Evolutionary conservation across 2,888 invertebrate species (phyloP), one percentile per base, ranked within the genome.

Genomic region (Baccha elongata): DNA sequence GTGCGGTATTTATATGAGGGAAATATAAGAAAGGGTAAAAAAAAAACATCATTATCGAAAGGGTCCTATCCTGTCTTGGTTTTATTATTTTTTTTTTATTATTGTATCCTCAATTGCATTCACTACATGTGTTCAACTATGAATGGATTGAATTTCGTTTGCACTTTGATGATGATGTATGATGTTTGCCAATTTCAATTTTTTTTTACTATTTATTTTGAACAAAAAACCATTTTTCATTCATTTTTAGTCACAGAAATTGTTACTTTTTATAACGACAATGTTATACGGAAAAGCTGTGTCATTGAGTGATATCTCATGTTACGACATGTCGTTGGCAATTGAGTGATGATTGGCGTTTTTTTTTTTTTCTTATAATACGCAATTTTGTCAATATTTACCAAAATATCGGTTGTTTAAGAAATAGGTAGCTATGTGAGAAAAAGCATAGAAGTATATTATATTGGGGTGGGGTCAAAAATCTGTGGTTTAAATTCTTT

Each of bases 151-250:
- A 71, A 81, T 79, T 73, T 52, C 60, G 29, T 69, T 11, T 32
- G 7, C 23, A 44, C 13, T 11, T 1, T 53, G 79, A 79, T 55
- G 76, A 83, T 76, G 81, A 83, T 83, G 72, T 83, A 83, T 83
- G 81, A 76, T 83, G 76, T 68, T 80, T 53, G 52, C n/a, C 19
- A 67, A 68, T 52, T 69, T 74, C n/a, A 1, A 21, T 40, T 62
- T 52, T 40, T 46, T 48, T 21, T 46, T 53, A 29, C 52, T 21
- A 23, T 55, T 50, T 10, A 11, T 17, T 35, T 35, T 13, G n/a
- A 2, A 35, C 13, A 46, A 17, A 67, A 83, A 62, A 48, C 44
- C 76, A 83, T 83, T 83, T 83, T 83, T 76, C 81, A 83, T 65
- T 42, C 62, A 42, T 7, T 40, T 40, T 40, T 58, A 11, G 35